Base-by-base conservation (phyloP, 1,140 invertebrate genomes). In the Sinonovacula constricta region DNA sequence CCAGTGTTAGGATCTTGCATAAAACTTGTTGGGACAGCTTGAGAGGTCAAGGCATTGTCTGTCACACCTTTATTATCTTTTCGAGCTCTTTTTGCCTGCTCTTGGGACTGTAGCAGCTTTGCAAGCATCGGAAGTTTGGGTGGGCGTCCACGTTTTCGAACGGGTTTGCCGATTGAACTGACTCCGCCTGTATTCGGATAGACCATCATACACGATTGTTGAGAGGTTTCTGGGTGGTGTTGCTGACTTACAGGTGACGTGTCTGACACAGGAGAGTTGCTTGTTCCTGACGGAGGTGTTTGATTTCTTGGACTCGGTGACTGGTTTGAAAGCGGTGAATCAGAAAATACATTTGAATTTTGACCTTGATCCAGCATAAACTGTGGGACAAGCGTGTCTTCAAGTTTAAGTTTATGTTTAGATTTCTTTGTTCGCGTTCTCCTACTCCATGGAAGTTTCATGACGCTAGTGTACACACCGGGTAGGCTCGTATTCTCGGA, bases 401-500 rank as follows among this genome's bases (percentile, higher is more conserved):
- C 69, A 2, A 72, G 69, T 51, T 72, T 72, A 0, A 60, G 31
- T 18, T 60, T 74, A 18, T 49, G 54, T 63, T 74, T 65, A 15
- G 76, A 56, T 4, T 68, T 54, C 34, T 84, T 87, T 3, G 82
- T 84, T 31, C 88, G 69, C 22, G 86, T 83, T 49, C 88, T 68
- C 34, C 83, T 75, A 66, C 85, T 87, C 85, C 86, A 88, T 12
- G 88, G 86, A 18, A 89, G 79, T 71, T 89, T 89, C 26, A 89
- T 78, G 24, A 88, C 87, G 71, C 88, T 89, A 3, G 88, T 89
- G 75, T 89, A 89, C 2, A 89, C 88, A 2, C 86, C 88, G 28
- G 84, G 85, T n/a, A n/a, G n/a, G 14, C 83, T 76, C 0, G 82
- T 86, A 59, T 88, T 88, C 62, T 89, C 88, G 15, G 85, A 84